These are phyloP conservation scores for Amphipyra berbera DNA, from an alignment of 2,888 invertebrate species.

Conservation along the genomic window DNA sequence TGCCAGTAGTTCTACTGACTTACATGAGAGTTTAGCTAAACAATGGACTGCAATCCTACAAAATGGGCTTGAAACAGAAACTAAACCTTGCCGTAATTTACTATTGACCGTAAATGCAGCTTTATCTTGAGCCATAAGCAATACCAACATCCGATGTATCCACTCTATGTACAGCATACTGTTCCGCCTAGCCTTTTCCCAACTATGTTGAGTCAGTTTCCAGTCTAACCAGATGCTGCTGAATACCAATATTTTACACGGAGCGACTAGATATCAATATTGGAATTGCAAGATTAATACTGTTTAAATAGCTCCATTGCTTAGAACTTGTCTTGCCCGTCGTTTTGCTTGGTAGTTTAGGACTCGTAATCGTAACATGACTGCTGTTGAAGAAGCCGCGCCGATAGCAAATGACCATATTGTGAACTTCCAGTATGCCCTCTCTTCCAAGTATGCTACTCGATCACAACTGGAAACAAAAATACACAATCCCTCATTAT, in stretches of 20 bases:
- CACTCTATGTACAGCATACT: background rate
- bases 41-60: no score
- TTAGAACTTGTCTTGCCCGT: constrained; percentile 92
- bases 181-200: no score
- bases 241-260: no score
- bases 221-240: no score
- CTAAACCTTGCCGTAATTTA: no score
- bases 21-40: no score
- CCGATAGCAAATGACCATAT: constrained; percentile 92
- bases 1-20: no score
- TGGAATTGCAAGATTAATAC: background rate
- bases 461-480: constrained; percentile 93
- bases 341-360: constrained; percentile 92
- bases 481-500: background rate
- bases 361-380: constrained; percentile 91
- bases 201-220: no score
- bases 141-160: no score
- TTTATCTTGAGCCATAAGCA: no score
- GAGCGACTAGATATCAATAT: background rate
- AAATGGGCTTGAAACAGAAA: no score
- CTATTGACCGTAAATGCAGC: no score
- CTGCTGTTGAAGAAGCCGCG: constrained; percentile 91
- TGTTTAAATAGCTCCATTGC: constrained; percentile 88
- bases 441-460: constrained; percentile 95
- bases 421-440: constrained; percentile 95